A percentile compares a stretch with the other conserved stretches of the same genome.
phyloP scores from a whole-genome alignment of 2,797 vertebrate genomes.

The Chiloscyllium punctatum region DNA sequence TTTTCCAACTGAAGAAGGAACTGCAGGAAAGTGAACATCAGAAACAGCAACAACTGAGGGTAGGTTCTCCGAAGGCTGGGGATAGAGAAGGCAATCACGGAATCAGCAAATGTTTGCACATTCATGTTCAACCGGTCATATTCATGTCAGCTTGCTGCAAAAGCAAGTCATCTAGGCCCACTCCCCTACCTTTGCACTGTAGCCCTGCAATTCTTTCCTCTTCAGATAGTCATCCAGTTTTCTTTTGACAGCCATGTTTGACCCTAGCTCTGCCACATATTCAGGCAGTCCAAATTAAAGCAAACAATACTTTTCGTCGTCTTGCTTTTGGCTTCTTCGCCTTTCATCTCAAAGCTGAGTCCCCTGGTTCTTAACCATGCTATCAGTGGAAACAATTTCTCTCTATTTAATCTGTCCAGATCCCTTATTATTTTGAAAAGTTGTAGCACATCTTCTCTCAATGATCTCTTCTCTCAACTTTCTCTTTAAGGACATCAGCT shows the following conservation, averaged over 20 bases:
- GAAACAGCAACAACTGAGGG: conserved; percentile 68
- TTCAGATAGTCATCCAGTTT: background rate
- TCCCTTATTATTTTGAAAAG: no score
- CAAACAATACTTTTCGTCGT: background rate
- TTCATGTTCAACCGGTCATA: background rate
- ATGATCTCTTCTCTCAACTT: no score
- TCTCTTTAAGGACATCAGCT: no score
- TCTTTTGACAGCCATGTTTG: no score
- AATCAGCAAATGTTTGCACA: background rate
- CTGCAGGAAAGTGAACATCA: conserved; percentile 70
- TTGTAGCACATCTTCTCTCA: no score
- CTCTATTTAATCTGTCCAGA: no score
- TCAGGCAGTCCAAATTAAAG: background rate
- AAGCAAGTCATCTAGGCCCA: background rate
- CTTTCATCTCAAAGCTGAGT: background rate
- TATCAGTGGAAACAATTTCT: no score
- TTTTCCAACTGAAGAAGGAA: conserved; percentile 68
- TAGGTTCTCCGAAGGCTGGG: conserved; percentile 49
- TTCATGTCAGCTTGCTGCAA: background rate
- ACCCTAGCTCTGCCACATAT: background rate
- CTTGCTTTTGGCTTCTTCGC: background rate
- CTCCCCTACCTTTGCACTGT: background rate
- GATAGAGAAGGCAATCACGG: background rate
- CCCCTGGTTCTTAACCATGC: background rate
- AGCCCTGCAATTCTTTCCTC: background rate